Evolutionary conservation across 2,113 vertebrate genomes (phyloP).

Genomic region (Crotalus helleri): DNA sequence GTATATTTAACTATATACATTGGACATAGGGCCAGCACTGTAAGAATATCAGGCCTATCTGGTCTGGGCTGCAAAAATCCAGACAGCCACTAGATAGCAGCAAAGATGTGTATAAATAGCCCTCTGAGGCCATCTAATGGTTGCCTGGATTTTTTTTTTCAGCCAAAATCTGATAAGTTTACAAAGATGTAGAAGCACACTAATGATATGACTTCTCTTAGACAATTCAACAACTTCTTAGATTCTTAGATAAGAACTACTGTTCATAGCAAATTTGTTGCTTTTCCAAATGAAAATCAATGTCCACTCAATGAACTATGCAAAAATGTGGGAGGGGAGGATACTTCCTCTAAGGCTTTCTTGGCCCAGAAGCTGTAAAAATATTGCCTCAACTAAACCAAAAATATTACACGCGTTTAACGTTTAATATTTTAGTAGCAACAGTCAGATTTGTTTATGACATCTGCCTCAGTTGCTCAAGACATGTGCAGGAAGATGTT

Average conservation of each 20-base stretch:
- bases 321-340: neutral
- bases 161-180: neutral
- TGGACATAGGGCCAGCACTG: neutral
- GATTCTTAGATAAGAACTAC: neutral
- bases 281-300: neutral
- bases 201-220: neutral
- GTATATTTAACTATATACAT: neutral
- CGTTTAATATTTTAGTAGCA: neutral
- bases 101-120: neutral
- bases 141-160: neutral
- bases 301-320: neutral
- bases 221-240: neutral
- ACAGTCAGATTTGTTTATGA: neutral
- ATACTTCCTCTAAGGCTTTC: neutral
- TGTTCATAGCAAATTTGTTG: neutral
- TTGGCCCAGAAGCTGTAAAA: neutral
- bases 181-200: neutral
- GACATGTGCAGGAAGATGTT: neutral
- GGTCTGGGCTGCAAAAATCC: neutral
- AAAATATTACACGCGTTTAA: neutral
- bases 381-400: neutral
- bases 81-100: neutral
- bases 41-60: neutral
- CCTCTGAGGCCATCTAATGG: neutral
- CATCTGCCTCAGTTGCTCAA: neutral